phyloP scores from a whole-genome alignment of 2,113 vertebrate species.

The Prietella phreatophila region DNA sequence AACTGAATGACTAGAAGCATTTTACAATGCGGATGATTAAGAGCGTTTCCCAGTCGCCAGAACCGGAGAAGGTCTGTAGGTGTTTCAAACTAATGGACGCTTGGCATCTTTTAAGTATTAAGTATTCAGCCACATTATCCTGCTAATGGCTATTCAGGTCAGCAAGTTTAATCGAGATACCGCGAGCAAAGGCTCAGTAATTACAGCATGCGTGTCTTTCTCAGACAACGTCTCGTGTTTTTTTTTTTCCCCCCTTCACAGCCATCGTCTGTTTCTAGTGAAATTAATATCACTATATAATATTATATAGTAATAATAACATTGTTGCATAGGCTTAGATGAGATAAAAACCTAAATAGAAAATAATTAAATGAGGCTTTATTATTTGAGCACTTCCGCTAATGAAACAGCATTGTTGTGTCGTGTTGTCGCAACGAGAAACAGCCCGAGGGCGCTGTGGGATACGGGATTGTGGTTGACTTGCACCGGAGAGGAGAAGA shows the following conservation, averaged over 20 bases:
- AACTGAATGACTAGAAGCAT: not conserved
- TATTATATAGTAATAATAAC: no score
- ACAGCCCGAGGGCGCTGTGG: no score
- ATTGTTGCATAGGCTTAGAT: no score
- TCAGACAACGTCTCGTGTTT: no score
- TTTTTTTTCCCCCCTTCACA: not conserved
- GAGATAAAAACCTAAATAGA: no score
- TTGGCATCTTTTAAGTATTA: not conserved
- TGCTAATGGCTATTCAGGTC: conserved; percentile 27
- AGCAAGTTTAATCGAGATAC: conserved; percentile 11
- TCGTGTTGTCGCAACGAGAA: no score
- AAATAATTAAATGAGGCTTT: no score
- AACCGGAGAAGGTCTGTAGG: not conserved
- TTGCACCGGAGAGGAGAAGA: no score
- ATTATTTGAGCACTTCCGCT: no score
- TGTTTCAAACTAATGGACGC: not conserved
- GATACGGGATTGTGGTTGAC: no score
- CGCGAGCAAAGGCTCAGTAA: not conserved
- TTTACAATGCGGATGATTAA: conserved; percentile 3
- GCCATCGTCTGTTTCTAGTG: conserved; percentile 14
- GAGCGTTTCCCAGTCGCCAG: not conserved
- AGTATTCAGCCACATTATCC: not conserved
- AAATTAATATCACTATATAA: no score
- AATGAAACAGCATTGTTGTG: no score
- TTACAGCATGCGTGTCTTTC: not conserved